Evolutionary conservation across 2,888 invertebrate species (phyloP).

Genomic region (Helicoverpa assulta): DNA sequence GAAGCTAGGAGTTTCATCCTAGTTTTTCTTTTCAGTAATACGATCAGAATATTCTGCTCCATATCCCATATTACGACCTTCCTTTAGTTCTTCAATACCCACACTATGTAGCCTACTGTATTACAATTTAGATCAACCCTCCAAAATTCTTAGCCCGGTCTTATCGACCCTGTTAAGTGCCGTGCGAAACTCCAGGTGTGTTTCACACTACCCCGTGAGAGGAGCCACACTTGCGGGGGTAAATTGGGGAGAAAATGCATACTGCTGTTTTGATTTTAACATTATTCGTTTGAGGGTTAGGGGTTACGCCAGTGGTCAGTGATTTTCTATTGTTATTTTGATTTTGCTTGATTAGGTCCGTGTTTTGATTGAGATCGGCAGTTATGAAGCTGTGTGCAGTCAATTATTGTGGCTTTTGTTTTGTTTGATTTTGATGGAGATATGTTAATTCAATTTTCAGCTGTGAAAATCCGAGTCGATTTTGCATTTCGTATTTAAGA

Average conservation of each 20-base stretch:
- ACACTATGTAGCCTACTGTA: neutral
- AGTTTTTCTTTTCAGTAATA: neutral
- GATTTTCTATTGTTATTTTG: constrained; percentile 55
- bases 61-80: neutral
- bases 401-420: constrained; percentile 16
- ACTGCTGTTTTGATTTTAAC: constrained; percentile 65
- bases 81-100: neutral
- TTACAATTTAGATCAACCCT: constrained; percentile 53
- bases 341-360: constrained; percentile 28
- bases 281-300: constrained; percentile 47
- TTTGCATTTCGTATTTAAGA: neutral
- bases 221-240: constrained; percentile 63
- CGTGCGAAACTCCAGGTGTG: constrained; percentile 73
- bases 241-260: constrained; percentile 72
- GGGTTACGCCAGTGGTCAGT: constrained; percentile 46
- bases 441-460: neutral
- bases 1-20: neutral
- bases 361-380: constrained; percentile 42
- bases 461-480: neutral
- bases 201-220: constrained; percentile 63
- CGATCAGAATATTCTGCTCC: no score
- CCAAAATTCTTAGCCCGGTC: constrained; percentile 45
- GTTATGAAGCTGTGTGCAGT: constrained; percentile 14
- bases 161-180: constrained; percentile 69
- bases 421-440: constrained; percentile 8